phyloP scores from a whole-genome alignment of 1,140 invertebrate genomes.

The Drosophila tropicalis region DNA sequence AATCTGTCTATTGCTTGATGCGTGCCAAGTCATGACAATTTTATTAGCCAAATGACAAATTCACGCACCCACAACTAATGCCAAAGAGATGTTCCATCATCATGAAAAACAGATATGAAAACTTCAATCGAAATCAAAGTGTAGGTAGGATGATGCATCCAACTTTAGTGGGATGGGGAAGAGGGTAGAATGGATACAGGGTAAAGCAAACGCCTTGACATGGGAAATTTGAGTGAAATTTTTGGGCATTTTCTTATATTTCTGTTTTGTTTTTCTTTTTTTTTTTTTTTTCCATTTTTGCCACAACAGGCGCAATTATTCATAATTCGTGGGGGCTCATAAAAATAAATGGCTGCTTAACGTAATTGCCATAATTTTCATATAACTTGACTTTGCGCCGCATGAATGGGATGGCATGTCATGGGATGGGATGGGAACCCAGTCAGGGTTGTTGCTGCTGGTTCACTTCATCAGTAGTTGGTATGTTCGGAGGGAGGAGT shows the following conservation, averaged over 20 bases:
- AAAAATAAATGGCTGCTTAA: slow-evolving; percentile 81
- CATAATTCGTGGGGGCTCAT: slow-evolving; percentile 80
- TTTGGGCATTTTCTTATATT: slow-evolving; percentile 16
- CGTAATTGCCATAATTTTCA: slow-evolving; percentile 79
- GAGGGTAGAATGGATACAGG: not conserved
- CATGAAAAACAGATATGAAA: slow-evolving; percentile 65
- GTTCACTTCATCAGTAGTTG: slow-evolving; percentile 14
- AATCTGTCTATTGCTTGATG: slow-evolving; percentile 20
- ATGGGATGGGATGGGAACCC: too few species aligned
- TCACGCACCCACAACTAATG: slow-evolving; percentile 38
- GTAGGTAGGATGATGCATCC: too few species aligned
- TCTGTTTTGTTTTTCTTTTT: slow-evolving; percentile 29
- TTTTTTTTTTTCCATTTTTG: slow-evolving; percentile 12
- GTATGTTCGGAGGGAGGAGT: not conserved
- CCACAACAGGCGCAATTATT: slow-evolving; percentile 62
- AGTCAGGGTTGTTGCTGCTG: slow-evolving; percentile 4
- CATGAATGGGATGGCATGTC: slow-evolving; percentile 20
- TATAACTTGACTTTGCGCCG: slow-evolving; percentile 63
- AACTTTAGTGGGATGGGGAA: too few species aligned
- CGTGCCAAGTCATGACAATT: slow-evolving; percentile 64
- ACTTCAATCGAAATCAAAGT: slow-evolving; percentile 20
- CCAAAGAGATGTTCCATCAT: slow-evolving; percentile 45
- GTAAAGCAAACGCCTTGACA: not conserved
- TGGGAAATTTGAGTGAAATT: not conserved
- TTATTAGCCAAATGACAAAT: slow-evolving; percentile 74